Evolutionary conservation across 2,797 vertebrate species (phyloP).

Genomic region (Hemitrygon akajei): DNA sequence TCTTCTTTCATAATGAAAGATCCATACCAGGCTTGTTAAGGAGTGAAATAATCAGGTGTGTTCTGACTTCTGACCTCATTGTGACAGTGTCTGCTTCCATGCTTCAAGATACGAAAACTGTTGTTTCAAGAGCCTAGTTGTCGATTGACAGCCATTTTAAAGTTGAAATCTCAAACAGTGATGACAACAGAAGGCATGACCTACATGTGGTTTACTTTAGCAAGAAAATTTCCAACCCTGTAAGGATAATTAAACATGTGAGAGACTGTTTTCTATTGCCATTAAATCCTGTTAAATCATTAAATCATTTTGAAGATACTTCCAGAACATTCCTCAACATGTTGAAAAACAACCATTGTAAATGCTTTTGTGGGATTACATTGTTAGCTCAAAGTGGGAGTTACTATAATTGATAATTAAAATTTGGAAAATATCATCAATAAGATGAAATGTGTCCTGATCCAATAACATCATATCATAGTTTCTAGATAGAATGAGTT

Average conservation of each 20-base stretch:
- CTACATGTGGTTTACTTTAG: constrained; percentile 20
- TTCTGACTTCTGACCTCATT: background rate
- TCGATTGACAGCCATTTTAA: background rate
- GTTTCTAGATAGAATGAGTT: background rate
- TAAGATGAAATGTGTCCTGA: background rate
- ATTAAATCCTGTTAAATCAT: constrained; percentile 20
- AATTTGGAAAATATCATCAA: background rate
- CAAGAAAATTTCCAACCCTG: constrained; percentile 23
- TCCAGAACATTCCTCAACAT: background rate
- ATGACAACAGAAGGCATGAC: background rate
- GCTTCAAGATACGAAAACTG: background rate
- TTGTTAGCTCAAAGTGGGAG: background rate
- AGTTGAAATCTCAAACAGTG: background rate
- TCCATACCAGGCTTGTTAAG: background rate
- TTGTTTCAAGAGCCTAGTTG: background rate
- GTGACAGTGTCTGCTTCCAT: background rate
- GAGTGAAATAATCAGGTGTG: background rate
- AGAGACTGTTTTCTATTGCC: background rate
- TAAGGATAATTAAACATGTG: background rate
- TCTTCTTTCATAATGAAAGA: background rate
- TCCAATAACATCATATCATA: background rate
- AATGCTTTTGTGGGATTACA: background rate
- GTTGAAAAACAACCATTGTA: background rate
- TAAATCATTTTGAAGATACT: constrained; percentile 1
- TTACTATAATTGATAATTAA: background rate